These are phyloP conservation scores for Pseudorectes ferrugineus DNA, from an alignment of 2,113 vertebrate genomes.

Conservation along the genomic window DNA sequence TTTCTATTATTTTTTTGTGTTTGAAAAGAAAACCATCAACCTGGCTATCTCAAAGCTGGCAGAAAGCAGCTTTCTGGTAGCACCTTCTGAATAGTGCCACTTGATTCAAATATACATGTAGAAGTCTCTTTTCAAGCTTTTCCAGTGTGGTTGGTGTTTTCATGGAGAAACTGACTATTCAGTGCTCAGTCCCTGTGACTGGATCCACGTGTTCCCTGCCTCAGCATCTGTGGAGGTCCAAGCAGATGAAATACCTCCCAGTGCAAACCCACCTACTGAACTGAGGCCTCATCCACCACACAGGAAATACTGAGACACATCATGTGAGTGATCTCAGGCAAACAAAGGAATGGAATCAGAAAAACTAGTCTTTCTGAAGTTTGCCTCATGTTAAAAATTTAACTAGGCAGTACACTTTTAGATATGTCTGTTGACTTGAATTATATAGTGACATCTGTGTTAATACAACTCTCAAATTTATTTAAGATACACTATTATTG, in stretches of 20 bases:
- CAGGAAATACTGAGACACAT: not conserved
- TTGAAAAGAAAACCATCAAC: not conserved
- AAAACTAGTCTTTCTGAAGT: not conserved
- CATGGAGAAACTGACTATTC: not conserved
- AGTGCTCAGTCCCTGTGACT: not conserved
- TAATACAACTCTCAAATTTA: not conserved
- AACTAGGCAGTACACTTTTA: not conserved
- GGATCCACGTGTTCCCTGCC: not conserved
- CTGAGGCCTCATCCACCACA: not conserved
- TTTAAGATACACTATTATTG: not conserved
- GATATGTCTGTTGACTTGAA: not conserved
- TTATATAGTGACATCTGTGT: not conserved
- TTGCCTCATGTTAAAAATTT: not conserved
- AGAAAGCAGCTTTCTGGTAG: not conserved
- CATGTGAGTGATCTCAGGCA: not conserved
- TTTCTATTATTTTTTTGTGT: not conserved
- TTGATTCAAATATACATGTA: not conserved
- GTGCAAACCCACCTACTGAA: not conserved
- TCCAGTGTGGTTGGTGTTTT: not conserved
- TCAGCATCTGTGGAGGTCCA: not conserved
- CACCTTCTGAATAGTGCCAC: not conserved
- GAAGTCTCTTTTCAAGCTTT: not conserved
- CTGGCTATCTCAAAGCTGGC: not conserved
- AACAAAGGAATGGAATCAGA: not conserved
- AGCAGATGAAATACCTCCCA: not conserved